Evolutionary conservation across 2,797 vertebrate genomes (phyloP).

Genomic region (Gastrophryne carolinensis): DNA sequence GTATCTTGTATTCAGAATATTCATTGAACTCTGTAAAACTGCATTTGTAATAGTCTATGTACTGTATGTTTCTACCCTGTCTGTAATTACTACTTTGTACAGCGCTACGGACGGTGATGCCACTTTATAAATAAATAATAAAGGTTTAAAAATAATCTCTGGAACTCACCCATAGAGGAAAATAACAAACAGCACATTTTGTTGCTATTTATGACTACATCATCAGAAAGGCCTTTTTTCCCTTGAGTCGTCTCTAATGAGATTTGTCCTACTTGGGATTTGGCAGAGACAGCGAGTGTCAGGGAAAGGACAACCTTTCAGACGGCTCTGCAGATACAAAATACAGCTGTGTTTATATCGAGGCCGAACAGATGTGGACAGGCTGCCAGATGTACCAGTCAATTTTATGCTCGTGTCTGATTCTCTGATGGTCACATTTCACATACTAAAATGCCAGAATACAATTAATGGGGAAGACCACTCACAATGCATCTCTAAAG

Average conservation of each 20-base stretch:
- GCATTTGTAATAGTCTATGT: too few relatives aligned
- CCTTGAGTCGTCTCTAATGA: slow-evolving; percentile 24
- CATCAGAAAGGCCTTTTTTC: slow-evolving; percentile 18
- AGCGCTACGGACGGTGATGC: too few relatives aligned
- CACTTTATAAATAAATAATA: too few relatives aligned
- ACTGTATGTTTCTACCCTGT: too few relatives aligned
- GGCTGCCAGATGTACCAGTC: slow-evolving; percentile 33
- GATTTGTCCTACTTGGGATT: slow-evolving; percentile 38
- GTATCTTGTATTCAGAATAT: too few relatives aligned
- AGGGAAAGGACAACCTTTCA: slow-evolving; percentile 32
- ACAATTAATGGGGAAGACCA: slow-evolving; percentile 14
- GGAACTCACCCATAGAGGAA: slow-evolving; percentile 38
- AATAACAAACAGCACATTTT: slow-evolving; percentile 43
- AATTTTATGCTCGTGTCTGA: slow-evolving; percentile 2
- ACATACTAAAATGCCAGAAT: slow-evolving; percentile 11
- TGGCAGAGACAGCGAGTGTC: background rate
- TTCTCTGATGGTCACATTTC: slow-evolving; percentile 15
- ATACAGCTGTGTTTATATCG: slow-evolving; percentile 42
- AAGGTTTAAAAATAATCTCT: slow-evolving; percentile 59
- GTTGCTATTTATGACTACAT: slow-evolving; percentile 15
- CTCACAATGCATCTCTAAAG: background rate
- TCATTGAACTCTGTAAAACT: too few relatives aligned
- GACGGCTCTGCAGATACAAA: slow-evolving; percentile 27
- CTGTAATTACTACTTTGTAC: too few relatives aligned
- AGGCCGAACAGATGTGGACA: slow-evolving; percentile 28